These are phyloP conservation scores for Momotus momota DNA, from an alignment of 2,797 vertebrate genomes.

Conservation along the genomic window DNA sequence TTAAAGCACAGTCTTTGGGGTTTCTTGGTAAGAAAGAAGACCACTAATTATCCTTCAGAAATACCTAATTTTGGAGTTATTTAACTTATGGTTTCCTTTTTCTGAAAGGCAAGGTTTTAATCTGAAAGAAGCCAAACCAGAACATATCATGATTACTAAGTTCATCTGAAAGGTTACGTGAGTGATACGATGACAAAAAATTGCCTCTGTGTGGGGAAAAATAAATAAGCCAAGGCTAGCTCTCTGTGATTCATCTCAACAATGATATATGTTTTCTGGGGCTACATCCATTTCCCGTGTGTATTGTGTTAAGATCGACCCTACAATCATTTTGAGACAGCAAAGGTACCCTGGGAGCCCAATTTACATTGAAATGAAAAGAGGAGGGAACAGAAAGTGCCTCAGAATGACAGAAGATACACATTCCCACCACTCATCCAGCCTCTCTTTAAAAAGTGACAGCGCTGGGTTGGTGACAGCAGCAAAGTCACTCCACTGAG, in stretches of 20 bases:
- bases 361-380: neutral
- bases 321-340: neutral
- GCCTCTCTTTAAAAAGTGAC: neutral
- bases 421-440: neutral
- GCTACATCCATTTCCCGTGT: neutral
- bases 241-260: conserved; percentile 1
- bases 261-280: neutral
- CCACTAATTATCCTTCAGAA: conserved; percentile 63
- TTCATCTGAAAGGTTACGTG: conserved; percentile 59
- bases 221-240: neutral
- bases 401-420: neutral
- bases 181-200: conserved; percentile 36
- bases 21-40: conserved; percentile 40
- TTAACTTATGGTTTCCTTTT: conserved; percentile 64
- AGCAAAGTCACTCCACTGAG: neutral
- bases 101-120: conserved; percentile 51
- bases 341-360: neutral
- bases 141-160: conserved; percentile 55
- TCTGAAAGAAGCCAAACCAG: conserved; percentile 59
- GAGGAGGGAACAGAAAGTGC: neutral
- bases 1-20: conserved; percentile 33
- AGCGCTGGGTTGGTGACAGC: neutral
- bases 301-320: neutral
- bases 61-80: conserved; percentile 62
- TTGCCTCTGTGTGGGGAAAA: neutral